These are phyloP conservation scores for Borostomias antarcticus DNA, from an alignment of 2,797 vertebrate genomes.

Conservation along the genomic window DNA sequence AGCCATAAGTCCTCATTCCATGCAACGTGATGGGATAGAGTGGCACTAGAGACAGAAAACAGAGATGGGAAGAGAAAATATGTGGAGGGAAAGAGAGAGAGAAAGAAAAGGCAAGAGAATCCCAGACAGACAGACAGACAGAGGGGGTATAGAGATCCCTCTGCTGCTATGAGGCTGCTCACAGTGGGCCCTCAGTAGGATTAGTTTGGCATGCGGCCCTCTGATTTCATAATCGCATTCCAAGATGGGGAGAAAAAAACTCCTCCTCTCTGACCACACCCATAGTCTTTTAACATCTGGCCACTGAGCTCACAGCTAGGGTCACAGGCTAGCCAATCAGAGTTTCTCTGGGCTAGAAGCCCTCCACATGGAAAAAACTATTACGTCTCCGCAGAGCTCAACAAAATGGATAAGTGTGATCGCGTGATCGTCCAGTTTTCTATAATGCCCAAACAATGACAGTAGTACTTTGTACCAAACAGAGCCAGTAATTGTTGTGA, in stretches of 20 bases:
- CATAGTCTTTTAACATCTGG: conserved; percentile 31
- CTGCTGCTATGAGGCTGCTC: conserved; percentile 16
- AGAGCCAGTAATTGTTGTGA: conserved; percentile 20
- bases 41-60: conserved; percentile 8
- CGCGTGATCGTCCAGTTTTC: conserved; percentile 19
- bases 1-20: background rate
- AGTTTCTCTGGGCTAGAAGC: background rate
- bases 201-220: conserved; percentile 42
- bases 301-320: conserved; percentile 33
- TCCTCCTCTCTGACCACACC: conserved; percentile 51
- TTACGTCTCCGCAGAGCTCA: too few species aligned
- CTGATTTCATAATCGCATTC: conserved; percentile 52
- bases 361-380: conserved; percentile 21
- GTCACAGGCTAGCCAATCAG: background rate
- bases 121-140: background rate
- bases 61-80: background rate
- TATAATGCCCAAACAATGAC: background rate
- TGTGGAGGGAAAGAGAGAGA: background rate
- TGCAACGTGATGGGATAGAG: conserved; percentile 17
- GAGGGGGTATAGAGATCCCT: background rate
- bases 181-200: conserved; percentile 28
- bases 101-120: background rate
- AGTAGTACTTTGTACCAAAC: background rate
- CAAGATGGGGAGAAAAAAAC: conserved; percentile 8
- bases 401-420: background rate